Evolutionary conservation across 2,888 invertebrate species (phyloP).

Genomic region (Trissonchulus sp.): DNA sequence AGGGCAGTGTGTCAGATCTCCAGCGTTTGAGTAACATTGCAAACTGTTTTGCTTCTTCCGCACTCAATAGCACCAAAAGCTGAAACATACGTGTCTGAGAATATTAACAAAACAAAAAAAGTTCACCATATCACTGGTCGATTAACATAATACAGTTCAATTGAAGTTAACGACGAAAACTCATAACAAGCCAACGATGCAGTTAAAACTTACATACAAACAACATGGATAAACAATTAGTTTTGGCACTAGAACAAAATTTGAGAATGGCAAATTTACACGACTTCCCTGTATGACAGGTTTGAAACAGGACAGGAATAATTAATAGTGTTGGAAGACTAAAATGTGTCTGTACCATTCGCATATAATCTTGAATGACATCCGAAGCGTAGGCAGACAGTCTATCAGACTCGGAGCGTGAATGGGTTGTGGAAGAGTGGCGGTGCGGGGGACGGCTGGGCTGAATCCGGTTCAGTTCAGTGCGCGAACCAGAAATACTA

Average conservation of each 20-base stretch:
- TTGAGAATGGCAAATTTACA: too few relatives aligned
- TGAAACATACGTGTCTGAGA: too few relatives aligned
- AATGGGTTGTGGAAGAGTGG: constrained; percentile 20
- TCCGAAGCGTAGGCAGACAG: constrained; percentile 20
- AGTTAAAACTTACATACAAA: constrained; percentile 12
- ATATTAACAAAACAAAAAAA: too few relatives aligned
- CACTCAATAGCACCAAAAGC: constrained; percentile 48
- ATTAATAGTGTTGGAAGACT: neutral
- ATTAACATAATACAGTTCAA: too few relatives aligned
- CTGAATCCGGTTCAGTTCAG: constrained; percentile 21
- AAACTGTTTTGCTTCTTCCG: constrained; percentile 50
- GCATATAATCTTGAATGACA: constrained; percentile 33
- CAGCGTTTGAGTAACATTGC: constrained; percentile 48
- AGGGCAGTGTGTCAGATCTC: constrained; percentile 45
- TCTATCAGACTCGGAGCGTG: constrained; percentile 30
- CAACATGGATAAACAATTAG: too few relatives aligned
- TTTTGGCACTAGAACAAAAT: too few relatives aligned
- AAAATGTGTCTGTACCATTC: constrained; percentile 23
- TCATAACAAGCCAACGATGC: neutral
- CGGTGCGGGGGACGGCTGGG: neutral
- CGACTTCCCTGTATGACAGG: too few relatives aligned
- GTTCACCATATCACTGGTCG: too few relatives aligned
- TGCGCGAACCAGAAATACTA: constrained; percentile 32
- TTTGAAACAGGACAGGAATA: too few relatives aligned
- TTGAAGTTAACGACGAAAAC: too few relatives aligned